Evolutionary conservation across 2,113 vertebrate genomes (phyloP).

Genomic region (Gallinago undulata): DNA sequence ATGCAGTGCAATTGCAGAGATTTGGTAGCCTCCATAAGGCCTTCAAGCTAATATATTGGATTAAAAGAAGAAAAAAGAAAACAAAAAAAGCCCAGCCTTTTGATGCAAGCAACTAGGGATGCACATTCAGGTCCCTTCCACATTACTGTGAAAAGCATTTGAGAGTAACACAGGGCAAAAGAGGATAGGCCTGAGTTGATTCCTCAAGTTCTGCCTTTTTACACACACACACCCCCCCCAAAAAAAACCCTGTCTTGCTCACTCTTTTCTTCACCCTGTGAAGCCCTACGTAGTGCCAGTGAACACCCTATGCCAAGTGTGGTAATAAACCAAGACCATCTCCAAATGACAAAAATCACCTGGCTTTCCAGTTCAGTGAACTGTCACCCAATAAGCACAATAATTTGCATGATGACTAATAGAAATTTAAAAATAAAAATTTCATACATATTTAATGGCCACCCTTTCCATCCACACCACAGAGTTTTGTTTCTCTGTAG

Average conservation of each 20-base stretch:
- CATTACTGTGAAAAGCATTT: not conserved
- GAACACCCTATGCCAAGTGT: fast-evolving
- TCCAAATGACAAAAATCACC: not conserved
- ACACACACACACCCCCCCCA: too few relatives aligned
- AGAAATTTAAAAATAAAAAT: not conserved
- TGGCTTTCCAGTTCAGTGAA: not conserved
- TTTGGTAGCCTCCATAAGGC: not conserved
- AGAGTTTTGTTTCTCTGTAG: not conserved
- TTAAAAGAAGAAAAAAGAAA: not conserved
- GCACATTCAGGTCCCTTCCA: not conserved
- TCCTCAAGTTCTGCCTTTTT: not conserved
- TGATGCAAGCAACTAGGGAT: not conserved
- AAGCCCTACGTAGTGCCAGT: not conserved
- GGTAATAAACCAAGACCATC: not conserved
- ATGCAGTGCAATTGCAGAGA: not conserved
- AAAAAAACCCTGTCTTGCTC: not conserved
- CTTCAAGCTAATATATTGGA: not conserved
- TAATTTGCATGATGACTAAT: not conserved
- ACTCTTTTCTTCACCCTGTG: not conserved
- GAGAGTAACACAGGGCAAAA: not conserved
- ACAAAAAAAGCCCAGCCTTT: not conserved
- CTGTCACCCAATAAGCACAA: not conserved
- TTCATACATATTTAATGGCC: not conserved
- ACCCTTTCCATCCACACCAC: not conserved
- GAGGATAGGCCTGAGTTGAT: not conserved